Percentiles rank a stretch among this genome's conserved stretches.
These are phyloP conservation scores for Hanleya hanleyi DNA, from an alignment of 2,888 invertebrate species.

Conservation along the genomic window DNA sequence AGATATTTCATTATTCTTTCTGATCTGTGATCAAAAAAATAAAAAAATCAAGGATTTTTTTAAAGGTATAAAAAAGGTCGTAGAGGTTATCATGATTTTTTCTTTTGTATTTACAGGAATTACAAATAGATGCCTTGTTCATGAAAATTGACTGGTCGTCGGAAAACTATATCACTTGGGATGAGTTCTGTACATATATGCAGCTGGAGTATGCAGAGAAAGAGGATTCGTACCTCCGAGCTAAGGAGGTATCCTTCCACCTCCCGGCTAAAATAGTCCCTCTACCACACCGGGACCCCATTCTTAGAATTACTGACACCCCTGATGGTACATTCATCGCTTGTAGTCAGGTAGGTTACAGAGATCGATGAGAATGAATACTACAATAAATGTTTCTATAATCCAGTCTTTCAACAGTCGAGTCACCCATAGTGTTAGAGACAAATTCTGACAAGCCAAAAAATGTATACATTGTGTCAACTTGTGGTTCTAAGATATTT, in stretches of 20 bases:
- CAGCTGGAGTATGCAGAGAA: slow-evolving; percentile 73
- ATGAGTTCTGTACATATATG: slow-evolving; percentile 74
- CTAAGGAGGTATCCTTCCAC: slow-evolving; percentile 69
- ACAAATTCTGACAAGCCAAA: no score
- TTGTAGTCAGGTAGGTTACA: slow-evolving; percentile 62
- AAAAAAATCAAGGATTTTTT: background rate
- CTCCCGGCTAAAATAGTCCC: slow-evolving; percentile 70
- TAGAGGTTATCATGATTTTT: background rate
- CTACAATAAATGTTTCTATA: no score
- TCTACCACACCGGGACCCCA: slow-evolving; percentile 70
- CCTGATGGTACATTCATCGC: slow-evolving; percentile 71
- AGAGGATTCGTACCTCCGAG: slow-evolving; percentile 69
- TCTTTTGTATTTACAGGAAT: slow-evolving; percentile 50
- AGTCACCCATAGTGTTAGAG: no score
- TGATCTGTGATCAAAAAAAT: background rate
- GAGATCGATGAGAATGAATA: no score
- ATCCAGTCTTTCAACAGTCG: no score
- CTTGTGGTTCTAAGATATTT: no score
- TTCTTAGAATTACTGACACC: slow-evolving; percentile 68
- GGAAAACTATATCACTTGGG: slow-evolving; percentile 72
- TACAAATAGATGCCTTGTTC: slow-evolving; percentile 71
- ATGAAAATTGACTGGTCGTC: slow-evolving; percentile 74
- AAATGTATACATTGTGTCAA: no score
- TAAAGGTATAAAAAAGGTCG: background rate
- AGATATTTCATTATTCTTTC: no score